A percentile compares a stretch with the other conserved stretches of the same genome.
phyloP scores from a whole-genome alignment of 2,888 invertebrate species.

The Allolobophora icterica region DNA sequence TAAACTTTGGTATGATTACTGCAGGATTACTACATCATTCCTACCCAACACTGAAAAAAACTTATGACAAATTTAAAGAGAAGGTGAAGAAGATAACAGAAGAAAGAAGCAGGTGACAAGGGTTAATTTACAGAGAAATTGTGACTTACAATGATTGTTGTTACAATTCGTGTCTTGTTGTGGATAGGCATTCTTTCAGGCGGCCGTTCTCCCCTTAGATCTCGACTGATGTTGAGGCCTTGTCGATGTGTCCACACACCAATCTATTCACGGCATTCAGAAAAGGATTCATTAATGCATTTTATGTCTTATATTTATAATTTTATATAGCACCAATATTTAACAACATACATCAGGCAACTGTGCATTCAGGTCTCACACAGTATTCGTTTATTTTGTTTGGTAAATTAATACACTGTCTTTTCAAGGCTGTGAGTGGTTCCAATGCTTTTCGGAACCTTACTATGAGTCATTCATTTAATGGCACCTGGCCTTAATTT shows the following conservation, averaged over 20 bases:
- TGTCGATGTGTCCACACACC: constrained; percentile 13
- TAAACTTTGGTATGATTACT: too few relatives aligned
- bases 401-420: too few relatives aligned
- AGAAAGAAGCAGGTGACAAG: background rate
- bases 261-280: background rate
- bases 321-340: background rate
- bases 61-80: background rate
- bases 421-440: too few relatives aligned
- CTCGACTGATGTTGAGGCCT: constrained; percentile 25
- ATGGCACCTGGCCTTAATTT: too few relatives aligned
- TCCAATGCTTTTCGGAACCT: too few relatives aligned
- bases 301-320: background rate
- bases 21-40: too few relatives aligned
- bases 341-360: background rate
- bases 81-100: background rate
- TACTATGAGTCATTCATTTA: too few relatives aligned
- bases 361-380: background rate
- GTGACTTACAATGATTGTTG: constrained; percentile 53
- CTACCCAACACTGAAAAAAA: too few relatives aligned
- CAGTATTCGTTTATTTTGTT: background rate
- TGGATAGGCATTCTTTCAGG: background rate
- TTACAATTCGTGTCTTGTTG: constrained; percentile 50
- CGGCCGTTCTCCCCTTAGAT: background rate
- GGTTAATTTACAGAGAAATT: background rate
- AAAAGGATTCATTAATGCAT: background rate